Conservation (phyloP, 2,888 invertebrate genomes). For the Cryptus armator region DNA sequence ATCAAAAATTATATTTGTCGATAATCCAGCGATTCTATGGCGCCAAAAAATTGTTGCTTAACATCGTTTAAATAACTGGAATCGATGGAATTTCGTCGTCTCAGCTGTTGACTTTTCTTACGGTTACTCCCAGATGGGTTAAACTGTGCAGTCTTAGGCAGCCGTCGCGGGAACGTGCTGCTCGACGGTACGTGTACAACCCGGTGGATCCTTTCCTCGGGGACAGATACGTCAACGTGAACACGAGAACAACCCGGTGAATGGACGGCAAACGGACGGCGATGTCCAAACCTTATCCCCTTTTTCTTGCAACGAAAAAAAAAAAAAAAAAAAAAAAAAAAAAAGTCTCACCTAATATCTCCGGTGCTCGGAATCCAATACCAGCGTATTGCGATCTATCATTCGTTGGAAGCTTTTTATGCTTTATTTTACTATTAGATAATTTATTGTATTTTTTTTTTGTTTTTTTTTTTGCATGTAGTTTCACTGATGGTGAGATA, state of each 20-base stretch:
- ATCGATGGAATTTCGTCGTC: conserved; percentile 77
- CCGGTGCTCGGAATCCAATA: not conserved
- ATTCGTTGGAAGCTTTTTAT: not conserved
- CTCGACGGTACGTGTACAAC: conserved; percentile 67
- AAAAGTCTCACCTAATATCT: not conserved
- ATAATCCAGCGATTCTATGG: not conserved
- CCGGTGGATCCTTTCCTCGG: conserved; percentile 79
- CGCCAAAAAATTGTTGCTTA: not conserved
- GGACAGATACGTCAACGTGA: conserved; percentile 84
- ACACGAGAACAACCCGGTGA: conserved; percentile 50
- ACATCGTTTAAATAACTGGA: conserved; percentile 69
- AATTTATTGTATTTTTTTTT: not conserved
- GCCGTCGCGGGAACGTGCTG: conserved; percentile 25
- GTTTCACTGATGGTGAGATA: not conserved
- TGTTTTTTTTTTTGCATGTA: not conserved
- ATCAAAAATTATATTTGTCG: not conserved
- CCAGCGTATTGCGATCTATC: not conserved
- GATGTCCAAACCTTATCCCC: conserved; percentile 69
- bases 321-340: not conserved
- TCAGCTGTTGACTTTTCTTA: conserved; percentile 53
- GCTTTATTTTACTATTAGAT: not conserved
- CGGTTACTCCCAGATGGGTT: conserved; percentile 11
- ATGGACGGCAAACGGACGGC: conserved; percentile 57
- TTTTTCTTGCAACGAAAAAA: conserved; percentile 32
- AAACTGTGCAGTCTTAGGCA: conserved; percentile 7